These are phyloP conservation scores for Notolepis coatsorum DNA, from an alignment of 2,797 vertebrate species.

Conservation along the genomic window DNA sequence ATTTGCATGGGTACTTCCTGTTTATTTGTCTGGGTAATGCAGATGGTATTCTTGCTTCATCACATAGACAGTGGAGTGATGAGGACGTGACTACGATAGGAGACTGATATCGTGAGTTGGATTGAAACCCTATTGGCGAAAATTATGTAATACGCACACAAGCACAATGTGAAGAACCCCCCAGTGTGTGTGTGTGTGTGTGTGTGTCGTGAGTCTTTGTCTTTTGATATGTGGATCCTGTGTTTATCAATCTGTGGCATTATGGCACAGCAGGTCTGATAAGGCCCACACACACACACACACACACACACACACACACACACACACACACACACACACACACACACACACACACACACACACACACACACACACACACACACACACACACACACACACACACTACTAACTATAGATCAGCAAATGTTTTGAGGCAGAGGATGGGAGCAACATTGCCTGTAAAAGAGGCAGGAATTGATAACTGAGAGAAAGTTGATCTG, in stretches of 20 bases:
- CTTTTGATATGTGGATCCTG: background rate
- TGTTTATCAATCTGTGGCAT: conserved; percentile 55
- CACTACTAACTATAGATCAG: background rate
- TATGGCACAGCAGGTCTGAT: conserved; percentile 38
- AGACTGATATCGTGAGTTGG: too few relatives aligned
- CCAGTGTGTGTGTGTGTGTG: conserved; percentile 5
- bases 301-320: background rate
- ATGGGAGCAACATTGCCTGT: background rate
- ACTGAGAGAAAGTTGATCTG: too few relatives aligned
- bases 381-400: background rate
- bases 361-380: background rate
- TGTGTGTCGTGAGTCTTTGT: conserved; percentile 11
- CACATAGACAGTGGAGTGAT: too few relatives aligned
- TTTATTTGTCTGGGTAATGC: too few relatives aligned
- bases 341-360: conserved; percentile 2
- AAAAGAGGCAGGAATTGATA: too few relatives aligned
- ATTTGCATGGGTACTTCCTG: too few relatives aligned
- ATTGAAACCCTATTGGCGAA: too few relatives aligned
- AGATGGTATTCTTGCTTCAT: too few relatives aligned
- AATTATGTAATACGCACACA: too few relatives aligned
- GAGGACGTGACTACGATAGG: too few relatives aligned
- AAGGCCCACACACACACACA: conserved; percentile 15
- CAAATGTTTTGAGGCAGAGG: too few relatives aligned
- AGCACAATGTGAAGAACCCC: too few relatives aligned
- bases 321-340: background rate